These are phyloP conservation scores for Rhegmatorhina hoffmannsi DNA, from an alignment of 2,113 vertebrate genomes.

Conservation along the genomic window DNA sequence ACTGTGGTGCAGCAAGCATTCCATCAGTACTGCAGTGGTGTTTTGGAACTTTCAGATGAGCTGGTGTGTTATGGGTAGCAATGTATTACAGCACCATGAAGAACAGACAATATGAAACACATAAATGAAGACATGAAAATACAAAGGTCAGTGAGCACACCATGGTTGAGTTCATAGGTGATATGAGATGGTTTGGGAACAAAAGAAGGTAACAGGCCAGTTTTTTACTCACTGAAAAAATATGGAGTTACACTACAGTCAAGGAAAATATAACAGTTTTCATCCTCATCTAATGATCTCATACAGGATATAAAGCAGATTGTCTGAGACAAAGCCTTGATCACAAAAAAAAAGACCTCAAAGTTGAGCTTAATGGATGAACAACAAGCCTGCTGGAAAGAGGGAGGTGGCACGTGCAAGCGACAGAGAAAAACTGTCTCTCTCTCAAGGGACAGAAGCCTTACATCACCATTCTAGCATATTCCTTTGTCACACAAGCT, in stretches of 20 bases:
- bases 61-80: neutral
- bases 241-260: neutral
- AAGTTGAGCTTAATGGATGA: neutral
- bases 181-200: neutral
- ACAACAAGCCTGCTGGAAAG: neutral
- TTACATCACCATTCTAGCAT: neutral
- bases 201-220: neutral
- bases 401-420: accelerated
- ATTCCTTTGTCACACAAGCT: neutral
- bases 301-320: neutral
- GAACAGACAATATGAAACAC: neutral
- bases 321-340: neutral
- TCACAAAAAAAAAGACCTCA: neutral
- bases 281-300: neutral
- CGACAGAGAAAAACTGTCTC: neutral
- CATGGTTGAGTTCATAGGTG: neutral
- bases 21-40: neutral
- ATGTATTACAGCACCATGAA: neutral
- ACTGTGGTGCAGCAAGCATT: neutral
- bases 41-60: neutral
- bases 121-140: neutral
- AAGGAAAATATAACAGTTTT: neutral
- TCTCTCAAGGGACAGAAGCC: neutral
- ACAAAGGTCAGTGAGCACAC: neutral
- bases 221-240: neutral